Conservation (phyloP, 2,113 vertebrate species). For the Enhydra lutris region DNA sequence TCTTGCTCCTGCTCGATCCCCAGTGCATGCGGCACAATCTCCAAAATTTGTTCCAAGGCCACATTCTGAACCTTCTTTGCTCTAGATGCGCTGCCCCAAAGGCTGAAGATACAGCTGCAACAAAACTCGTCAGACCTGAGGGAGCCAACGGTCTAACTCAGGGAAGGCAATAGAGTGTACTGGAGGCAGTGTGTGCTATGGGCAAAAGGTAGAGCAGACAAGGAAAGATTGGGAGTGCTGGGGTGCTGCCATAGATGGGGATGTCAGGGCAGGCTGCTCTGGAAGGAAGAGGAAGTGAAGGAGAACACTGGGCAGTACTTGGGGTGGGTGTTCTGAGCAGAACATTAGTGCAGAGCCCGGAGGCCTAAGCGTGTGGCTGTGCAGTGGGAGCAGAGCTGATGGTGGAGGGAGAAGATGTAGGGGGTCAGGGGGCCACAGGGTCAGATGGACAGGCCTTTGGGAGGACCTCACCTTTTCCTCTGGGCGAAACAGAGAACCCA, state of each 20-base stretch:
- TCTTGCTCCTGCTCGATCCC: background rate
- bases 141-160: background rate
- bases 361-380: background rate
- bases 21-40: rapidly evolving
- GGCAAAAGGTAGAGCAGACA: background rate
- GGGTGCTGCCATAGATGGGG: background rate
- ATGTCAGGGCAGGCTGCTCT: background rate
- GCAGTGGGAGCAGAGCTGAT: background rate
- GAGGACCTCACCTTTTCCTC: background rate
- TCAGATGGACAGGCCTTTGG: background rate
- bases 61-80: background rate
- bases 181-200: rapidly evolving
- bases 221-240: no score
- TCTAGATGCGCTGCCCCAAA: background rate
- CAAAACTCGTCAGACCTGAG: background rate
- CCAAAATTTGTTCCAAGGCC: background rate
- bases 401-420: no score
- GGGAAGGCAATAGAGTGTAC: rapidly evolving
- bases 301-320: background rate
- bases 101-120: background rate
- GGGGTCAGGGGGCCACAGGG: no score
- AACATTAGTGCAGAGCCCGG: no score
- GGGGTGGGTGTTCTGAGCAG: background rate
- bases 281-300: background rate
- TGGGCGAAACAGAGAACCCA: background rate